Percentiles rank a stretch among this genome's conserved stretches.
These are phyloP conservation scores for Carcina quercana DNA, from an alignment of 2,888 invertebrate species.

Conservation along the genomic window DNA sequence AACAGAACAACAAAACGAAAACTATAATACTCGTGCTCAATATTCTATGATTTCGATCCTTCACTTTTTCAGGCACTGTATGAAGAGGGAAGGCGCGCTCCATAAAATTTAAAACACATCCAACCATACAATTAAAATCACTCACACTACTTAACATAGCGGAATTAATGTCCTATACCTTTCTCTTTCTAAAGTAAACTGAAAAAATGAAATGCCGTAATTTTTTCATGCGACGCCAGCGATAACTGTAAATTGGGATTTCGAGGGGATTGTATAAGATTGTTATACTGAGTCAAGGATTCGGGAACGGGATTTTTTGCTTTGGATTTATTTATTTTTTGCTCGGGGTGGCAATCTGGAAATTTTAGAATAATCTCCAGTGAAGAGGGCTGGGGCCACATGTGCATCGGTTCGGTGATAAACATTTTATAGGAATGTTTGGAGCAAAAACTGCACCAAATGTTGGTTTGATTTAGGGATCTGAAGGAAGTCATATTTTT, in stretches of 20 bases:
- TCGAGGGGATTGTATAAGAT: conserved; percentile 64
- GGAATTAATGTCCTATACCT: conserved; percentile 7
- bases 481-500: conserved; percentile 65
- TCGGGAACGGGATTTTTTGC: conserved; percentile 63
- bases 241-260: conserved; percentile 60
- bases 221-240: no score
- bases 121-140: conserved; percentile 13
- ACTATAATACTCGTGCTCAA: no score
- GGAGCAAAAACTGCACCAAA: conserved; percentile 68
- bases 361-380: conserved; percentile 66
- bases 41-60: no score
- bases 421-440: conserved; percentile 73
- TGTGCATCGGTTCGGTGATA: conserved; percentile 61
- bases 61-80: no score
- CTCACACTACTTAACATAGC: conserved; percentile 9
- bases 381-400: conserved; percentile 61
- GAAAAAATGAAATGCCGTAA: conserved; percentile 23
- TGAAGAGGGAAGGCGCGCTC: not conserved
- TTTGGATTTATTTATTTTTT: conserved; percentile 71
- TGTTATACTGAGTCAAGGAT: conserved; percentile 55
- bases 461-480: conserved; percentile 59
- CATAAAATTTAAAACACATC: conserved; percentile 3
- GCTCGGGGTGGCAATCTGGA: conserved; percentile 72
- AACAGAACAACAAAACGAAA: no score
- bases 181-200: conserved; percentile 17